Conservation (phyloP, 2,113 vertebrate species). For the Cyanoramphus novaezelandiae region DNA sequence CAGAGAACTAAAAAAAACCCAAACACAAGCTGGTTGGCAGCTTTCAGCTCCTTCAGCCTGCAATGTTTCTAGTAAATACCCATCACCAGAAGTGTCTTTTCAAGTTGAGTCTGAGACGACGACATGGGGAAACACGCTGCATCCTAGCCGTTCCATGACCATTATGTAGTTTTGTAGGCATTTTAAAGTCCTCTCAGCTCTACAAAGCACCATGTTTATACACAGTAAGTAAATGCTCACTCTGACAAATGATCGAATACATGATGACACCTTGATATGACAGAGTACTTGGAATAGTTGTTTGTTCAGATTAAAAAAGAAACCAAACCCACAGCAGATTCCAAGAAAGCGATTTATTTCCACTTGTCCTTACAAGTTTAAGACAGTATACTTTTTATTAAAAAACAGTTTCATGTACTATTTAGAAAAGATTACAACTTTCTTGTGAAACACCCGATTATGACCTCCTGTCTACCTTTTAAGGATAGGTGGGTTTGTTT, state of each 20-base stretch:
- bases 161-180: neutral
- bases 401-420: slow-evolving; percentile 71
- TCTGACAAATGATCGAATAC: neutral
- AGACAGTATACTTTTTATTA: slow-evolving; percentile 72
- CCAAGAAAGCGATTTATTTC: slow-evolving; percentile 73
- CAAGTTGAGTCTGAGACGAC: neutral
- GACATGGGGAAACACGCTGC: accelerated
- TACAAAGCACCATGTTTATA: neutral
- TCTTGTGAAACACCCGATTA: slow-evolving; percentile 42
- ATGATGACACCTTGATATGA: neutral
- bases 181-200: neutral
- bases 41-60: neutral
- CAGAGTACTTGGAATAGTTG: neutral
- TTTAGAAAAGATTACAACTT: slow-evolving; percentile 73
- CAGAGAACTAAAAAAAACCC: neutral
- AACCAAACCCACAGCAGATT: neutral
- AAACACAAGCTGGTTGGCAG: neutral
- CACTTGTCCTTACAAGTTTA: slow-evolving; percentile 69
- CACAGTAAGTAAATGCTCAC: neutral
- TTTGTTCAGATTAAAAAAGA: neutral
- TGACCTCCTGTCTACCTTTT: slow-evolving; percentile 23
- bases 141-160: neutral
- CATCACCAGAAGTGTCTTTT: neutral
- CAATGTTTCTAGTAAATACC: accelerated
- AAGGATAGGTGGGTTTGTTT: slow-evolving; percentile 15